Base-by-base conservation (phyloP, 2,113 vertebrate species). In the Lamprotornis superbus region DNA sequence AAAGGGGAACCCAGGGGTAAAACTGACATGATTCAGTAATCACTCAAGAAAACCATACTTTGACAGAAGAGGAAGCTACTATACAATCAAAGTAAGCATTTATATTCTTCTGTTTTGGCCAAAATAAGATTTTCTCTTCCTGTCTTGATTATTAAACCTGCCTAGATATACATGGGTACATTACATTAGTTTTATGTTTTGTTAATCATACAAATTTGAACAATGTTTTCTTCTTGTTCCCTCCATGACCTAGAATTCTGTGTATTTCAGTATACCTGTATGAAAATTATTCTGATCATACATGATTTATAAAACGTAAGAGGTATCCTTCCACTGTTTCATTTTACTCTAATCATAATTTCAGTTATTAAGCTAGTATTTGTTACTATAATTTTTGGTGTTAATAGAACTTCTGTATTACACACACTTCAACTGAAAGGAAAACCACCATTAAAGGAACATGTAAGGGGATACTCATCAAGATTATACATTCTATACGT, bases 11-110 rank as follows among this genome's bases (percentile, higher is more conserved):
- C 44, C 83, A 92, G 84, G 65, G 65, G 47, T 83, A 94, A 96
- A 95, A 89, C 87, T 96, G 83, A 83, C 83, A 87, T 57, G 83
- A 91, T 90, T 95, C 96, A 89, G 37, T 96, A 95, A 93, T 92
- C 93, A 95, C 75, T 92, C 89, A 63, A 80, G 93, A 97, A 96
- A 94, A 80, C 85, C 67, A 31, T 92, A 93, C 88, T 95, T 92
- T 96, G 82, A 83, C 78, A 73, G 90, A 97, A 95, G 95, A 97
- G 77, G 95, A 94, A 95, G 53, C 69, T 79, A 88, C 94, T 84
- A 46, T 68, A 89, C 92, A 78, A 85, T 65, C 78, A 96, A 97
- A 97, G 97, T 98, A 98, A 98, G 97, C 92, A 61, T 92, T 95
- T 96, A 79, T 83, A 60, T 92, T 95, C 37, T 86, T 95, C 44